Percentiles rank a stretch among this genome's conserved stretches.
phyloP scores from a whole-genome alignment of 2,888 invertebrate species.

The Ennomos fuscantarius region DNA sequence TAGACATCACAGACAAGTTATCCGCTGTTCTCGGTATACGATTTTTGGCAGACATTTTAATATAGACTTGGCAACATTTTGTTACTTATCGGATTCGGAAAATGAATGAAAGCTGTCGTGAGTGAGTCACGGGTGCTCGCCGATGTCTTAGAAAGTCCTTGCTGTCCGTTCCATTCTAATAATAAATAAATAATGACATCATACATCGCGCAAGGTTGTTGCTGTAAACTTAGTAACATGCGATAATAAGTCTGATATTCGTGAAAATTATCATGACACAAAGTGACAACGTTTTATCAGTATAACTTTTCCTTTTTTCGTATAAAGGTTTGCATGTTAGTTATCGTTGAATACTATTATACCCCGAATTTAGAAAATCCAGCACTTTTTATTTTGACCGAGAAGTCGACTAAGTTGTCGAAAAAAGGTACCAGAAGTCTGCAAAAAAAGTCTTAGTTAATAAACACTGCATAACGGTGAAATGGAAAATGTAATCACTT shows the following conservation, averaged over 20 bases:
- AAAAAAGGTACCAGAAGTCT: neutral
- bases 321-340: neutral
- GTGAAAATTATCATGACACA: conserved; percentile 30
- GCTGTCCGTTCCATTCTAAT: conserved; percentile 44
- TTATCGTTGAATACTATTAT: neutral
- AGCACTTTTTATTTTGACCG: too few species aligned
- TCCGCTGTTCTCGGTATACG: conserved; percentile 77
- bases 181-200: conserved; percentile 45
- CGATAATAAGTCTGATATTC: conserved; percentile 37
- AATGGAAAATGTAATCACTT: too few species aligned
- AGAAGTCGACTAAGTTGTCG: too few species aligned
- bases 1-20: conserved; percentile 71
- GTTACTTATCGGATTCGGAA: conserved; percentile 71
- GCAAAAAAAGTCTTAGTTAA: neutral
- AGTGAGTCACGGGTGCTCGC: conserved; percentile 59
- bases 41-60: conserved; percentile 76
- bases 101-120: conserved; percentile 79
- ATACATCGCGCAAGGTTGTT: conserved; percentile 39
- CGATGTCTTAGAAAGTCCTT: conserved; percentile 54
- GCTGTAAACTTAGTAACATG: conserved; percentile 43
- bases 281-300: conserved; percentile 20
- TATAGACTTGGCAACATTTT: conserved; percentile 76
- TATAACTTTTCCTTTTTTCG: conserved; percentile 19
- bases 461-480: too few species aligned
- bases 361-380: too few species aligned